Evolutionary conservation across 2,888 invertebrate species (phyloP).

Genomic region (Druceiella hillmani): DNA sequence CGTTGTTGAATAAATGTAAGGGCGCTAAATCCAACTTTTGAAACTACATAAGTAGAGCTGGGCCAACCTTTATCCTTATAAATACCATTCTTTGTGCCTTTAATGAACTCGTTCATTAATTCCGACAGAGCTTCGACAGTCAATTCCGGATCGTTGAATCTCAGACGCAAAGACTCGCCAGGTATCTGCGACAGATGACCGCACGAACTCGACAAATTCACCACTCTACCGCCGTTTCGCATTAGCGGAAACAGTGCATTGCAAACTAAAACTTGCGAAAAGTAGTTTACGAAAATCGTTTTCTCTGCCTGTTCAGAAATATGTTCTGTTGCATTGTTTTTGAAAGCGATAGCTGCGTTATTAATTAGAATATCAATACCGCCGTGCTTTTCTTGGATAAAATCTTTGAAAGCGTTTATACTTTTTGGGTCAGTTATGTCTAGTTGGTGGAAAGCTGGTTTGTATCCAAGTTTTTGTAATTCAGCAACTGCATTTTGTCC

Average conservation of each 20-base stretch:
- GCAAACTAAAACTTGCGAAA: constrained; percentile 57
- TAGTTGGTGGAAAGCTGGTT: no score
- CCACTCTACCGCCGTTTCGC: constrained; percentile 62
- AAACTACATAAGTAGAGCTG: constrained; percentile 59
- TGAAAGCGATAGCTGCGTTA: constrained; percentile 71
- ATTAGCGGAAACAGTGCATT: constrained; percentile 68
- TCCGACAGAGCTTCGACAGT: constrained; percentile 52
- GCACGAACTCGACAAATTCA: constrained; percentile 64
- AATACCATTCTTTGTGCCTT: constrained; percentile 44
- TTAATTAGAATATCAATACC: constrained; percentile 70
- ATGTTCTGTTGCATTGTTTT: constrained; percentile 54
- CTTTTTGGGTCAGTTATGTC: constrained; percentile 54
- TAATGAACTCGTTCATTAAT: constrained; percentile 62
- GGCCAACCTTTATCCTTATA: constrained; percentile 48
- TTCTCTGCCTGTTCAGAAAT: constrained; percentile 63
- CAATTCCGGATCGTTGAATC: constrained; percentile 48
- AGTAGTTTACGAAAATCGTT: constrained; percentile 66
- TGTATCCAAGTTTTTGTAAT: no score
- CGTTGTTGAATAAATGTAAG: constrained; percentile 63
- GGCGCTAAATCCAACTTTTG: constrained; percentile 70
- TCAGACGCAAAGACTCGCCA: constrained; percentile 41
- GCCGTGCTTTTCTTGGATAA: constrained; percentile 54
- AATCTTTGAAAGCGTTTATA: constrained; percentile 52
- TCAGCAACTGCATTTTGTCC: no score
- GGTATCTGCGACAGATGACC: constrained; percentile 58